Conservation (phyloP, 2,888 invertebrate genomes). For the Drosophila rubida region DNA sequence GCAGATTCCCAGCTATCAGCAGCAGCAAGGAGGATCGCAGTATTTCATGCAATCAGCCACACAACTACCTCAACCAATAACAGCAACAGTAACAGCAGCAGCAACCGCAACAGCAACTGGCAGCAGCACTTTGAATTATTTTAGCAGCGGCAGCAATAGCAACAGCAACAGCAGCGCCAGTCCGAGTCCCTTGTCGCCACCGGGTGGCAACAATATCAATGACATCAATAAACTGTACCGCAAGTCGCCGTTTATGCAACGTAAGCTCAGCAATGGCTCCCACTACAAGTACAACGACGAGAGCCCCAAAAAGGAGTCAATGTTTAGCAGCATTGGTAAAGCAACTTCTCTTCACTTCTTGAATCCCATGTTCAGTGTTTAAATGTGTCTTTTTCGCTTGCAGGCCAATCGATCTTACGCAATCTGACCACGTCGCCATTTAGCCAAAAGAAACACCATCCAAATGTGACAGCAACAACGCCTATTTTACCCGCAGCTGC, state of each 20-base stretch:
- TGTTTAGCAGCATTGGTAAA: slow-evolving; percentile 83
- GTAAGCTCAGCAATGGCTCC: slow-evolving; percentile 79
- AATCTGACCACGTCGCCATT: slow-evolving; percentile 84
- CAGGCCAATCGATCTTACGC: slow-evolving; percentile 84
- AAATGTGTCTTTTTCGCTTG: background rate
- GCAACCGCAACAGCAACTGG: slow-evolving; percentile 35
- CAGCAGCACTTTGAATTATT: slow-evolving; percentile 40
- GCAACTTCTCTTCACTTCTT: background rate
- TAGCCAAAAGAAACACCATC: slow-evolving; percentile 82
- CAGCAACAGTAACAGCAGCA: slow-evolving; percentile 52
- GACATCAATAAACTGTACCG: slow-evolving; percentile 79
- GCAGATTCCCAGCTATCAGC: slow-evolving; percentile 84
- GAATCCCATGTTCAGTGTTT: too few relatives aligned
- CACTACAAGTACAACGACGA: slow-evolving; percentile 72
- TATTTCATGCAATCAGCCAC: slow-evolving; percentile 70
- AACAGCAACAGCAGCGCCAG: slow-evolving; percentile 47
- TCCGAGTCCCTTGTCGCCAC: slow-evolving; percentile 60
- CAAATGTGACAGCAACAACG: slow-evolving; percentile 38
- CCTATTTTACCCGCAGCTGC: slow-evolving; percentile 31
- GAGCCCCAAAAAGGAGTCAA: slow-evolving; percentile 84
- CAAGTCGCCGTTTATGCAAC: slow-evolving; percentile 84
- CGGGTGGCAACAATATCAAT: slow-evolving; percentile 34
- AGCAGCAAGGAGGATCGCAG: slow-evolving; percentile 65
- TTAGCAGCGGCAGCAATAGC: slow-evolving; percentile 47
- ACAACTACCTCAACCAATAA: slow-evolving; percentile 63